Evolutionary conservation across 1,140 invertebrate genomes (phyloP), one percentile per base, ranked within the genome.

Genomic region (Diploscapter pachys): DNA sequence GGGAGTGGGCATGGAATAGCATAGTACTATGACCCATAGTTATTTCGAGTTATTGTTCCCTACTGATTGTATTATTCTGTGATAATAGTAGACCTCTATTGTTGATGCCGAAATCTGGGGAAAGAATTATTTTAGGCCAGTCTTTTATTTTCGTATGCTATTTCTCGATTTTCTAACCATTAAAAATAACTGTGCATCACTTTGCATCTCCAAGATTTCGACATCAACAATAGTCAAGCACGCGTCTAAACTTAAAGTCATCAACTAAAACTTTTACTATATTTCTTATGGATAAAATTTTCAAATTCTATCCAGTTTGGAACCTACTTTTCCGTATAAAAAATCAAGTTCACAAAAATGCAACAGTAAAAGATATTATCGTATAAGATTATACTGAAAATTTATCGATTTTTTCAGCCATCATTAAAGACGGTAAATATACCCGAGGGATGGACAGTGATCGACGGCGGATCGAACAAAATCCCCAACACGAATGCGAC

Each of bases 401-500:
- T 8, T 59, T 1, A 11, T 59, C 57, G n/a, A 11, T 65, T 68
- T 68, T 55, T 78, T 3, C 66, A 68, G 66, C 31, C 31, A 31
- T 31, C 31, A 31, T 5, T 68, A 49, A 71, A 75, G 49, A 50
- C 73, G 48, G 65, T 62, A 4, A 59, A 68, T n/a, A 48, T 78
- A 3, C 76, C 76, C 3, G 61, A 75, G 62, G 76, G 76, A 68
- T 78, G 76, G 76, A 8, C 56, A 49, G 50, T 78, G 8, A 66
- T 78, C 48, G 76, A 78, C 31, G 66, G 64, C 8, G 73, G 73
- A 51, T 57, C 48, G 8, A 74, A 74, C 13, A 53, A 11, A 50
- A 74, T 74, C n/a, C 64, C 73, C 4, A 67, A 67, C 54, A 74
- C 73, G 13, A 74, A 74, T 69, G 73, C 73, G 51, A 66, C 73